A percentile compares a stretch with the other conserved stretches of the same genome.
phyloP scores from a whole-genome alignment of 1,140 invertebrate species.

The Zaprionus kolodkinae region DNA sequence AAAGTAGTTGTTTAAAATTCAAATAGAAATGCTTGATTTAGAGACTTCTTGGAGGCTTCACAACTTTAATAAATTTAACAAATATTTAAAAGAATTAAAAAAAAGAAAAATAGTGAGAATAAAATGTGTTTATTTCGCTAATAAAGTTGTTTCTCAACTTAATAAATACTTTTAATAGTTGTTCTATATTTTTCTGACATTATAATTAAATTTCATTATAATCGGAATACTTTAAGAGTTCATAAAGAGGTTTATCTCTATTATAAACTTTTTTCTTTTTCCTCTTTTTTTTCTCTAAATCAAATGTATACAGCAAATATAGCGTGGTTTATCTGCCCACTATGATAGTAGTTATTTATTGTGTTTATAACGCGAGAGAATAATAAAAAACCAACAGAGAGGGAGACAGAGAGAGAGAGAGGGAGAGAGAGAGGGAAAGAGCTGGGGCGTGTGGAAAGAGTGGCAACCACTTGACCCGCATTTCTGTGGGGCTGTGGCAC shows the following conservation, averaged over 20 bases:
- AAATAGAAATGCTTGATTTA: neutral
- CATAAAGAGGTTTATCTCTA: neutral
- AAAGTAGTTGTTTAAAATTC: neutral
- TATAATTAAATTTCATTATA: neutral
- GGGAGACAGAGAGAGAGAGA: neutral
- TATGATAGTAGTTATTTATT: constrained; percentile 3
- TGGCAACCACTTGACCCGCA: constrained; percentile 61
- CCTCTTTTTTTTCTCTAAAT: neutral
- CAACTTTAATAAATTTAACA: too few species aligned
- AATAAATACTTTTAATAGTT: neutral
- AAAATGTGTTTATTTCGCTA: neutral
- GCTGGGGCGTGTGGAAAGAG: neutral
- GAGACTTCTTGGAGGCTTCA: neutral
- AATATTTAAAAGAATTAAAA: too few species aligned
- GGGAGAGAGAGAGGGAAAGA: neutral
- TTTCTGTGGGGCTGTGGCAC: constrained; percentile 21
- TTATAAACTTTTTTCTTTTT: neutral
- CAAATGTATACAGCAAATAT: constrained; percentile 3
- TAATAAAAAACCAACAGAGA: neutral
- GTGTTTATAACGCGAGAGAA: constrained; percentile 1
- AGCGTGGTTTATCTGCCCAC: constrained; percentile 4
- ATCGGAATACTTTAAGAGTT: neutral
- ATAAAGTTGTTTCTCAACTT: neutral
- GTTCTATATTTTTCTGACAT: neutral
- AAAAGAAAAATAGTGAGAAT: too few species aligned